Evolutionary conservation across 1,140 invertebrate genomes (phyloP).

Genomic region (Zaprionus davidi): DNA sequence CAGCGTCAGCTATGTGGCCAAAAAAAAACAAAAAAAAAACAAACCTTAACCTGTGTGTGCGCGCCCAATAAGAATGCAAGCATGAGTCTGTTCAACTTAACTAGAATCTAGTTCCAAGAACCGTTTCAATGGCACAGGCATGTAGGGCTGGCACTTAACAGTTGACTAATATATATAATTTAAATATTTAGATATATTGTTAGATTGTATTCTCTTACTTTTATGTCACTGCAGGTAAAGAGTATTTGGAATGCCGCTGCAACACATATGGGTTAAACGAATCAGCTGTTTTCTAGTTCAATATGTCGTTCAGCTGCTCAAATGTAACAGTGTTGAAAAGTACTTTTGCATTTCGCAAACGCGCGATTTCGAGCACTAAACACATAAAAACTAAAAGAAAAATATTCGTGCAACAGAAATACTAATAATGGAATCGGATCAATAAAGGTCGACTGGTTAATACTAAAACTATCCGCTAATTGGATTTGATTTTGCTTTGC

Average conservation of each 20-base stretch:
- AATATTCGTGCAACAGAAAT: slow-evolving; percentile 42
- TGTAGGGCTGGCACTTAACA: neutral
- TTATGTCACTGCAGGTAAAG: neutral
- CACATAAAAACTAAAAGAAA: slow-evolving; percentile 34
- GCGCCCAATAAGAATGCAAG: neutral
- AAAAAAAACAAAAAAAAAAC: slow-evolving; percentile 24
- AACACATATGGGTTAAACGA: slow-evolving; percentile 24
- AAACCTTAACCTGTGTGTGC: slow-evolving; percentile 30
- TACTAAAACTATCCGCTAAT: slow-evolving; percentile 32
- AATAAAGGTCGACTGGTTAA: slow-evolving; percentile 35
- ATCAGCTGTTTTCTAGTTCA: slow-evolving; percentile 32
- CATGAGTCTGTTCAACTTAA: neutral
- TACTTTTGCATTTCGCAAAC: slow-evolving; percentile 12
- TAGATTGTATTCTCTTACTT: neutral
- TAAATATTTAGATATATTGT: neutral
- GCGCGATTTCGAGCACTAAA: slow-evolving; percentile 20
- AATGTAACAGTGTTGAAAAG: slow-evolving; percentile 19
- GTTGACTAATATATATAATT: neutral
- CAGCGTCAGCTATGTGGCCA: slow-evolving; percentile 42
- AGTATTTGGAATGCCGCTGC: neutral
- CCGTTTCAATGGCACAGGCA: neutral
- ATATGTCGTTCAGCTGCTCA: slow-evolving; percentile 21
- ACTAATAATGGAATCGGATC: slow-evolving; percentile 47
- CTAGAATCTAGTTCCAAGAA: neutral
- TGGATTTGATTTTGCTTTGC: slow-evolving; percentile 35